A percentile compares a stretch with the other conserved stretches of the same genome.
phyloP scores from a whole-genome alignment of 2,888 invertebrate genomes.

The Limnephilus lunatus region DNA sequence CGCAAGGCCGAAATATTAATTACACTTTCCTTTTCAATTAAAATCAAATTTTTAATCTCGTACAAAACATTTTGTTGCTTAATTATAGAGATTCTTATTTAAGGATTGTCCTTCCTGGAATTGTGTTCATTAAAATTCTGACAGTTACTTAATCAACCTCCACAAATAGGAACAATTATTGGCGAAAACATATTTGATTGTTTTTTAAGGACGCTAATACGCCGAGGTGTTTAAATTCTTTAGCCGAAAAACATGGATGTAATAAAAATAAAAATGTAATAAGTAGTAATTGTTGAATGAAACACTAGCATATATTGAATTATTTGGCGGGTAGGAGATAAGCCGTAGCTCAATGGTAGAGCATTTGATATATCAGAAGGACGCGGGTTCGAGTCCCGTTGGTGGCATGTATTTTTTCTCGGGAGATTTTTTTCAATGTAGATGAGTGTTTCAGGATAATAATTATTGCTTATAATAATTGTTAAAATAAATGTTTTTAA shows the following conservation, averaged over 20 bases:
- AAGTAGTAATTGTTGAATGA: too few species aligned
- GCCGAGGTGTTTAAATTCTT: neutral
- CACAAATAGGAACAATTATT: slow-evolving; percentile 30
- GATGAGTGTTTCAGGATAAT: too few species aligned
- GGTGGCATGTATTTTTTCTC: too few species aligned
- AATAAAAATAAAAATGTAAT: too few species aligned
- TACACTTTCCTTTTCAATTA: slow-evolving; percentile 42
- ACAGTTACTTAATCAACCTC: slow-evolving; percentile 42
- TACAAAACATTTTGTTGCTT: neutral
- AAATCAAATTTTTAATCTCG: neutral
- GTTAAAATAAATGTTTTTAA: neutral
- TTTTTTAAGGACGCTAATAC: neutral
- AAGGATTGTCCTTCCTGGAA: slow-evolving; percentile 38
- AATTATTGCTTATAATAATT: too few species aligned
- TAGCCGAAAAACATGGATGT: neutral
- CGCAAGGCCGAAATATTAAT: slow-evolving; percentile 36
- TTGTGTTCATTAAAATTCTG: slow-evolving; percentile 35
- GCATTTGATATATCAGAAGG: too few species aligned
- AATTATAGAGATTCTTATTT: slow-evolving; percentile 33
- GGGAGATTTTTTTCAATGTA: too few species aligned
- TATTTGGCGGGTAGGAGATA: too few species aligned
- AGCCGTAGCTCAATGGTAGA: too few species aligned
- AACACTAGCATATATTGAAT: too few species aligned
- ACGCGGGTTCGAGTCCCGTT: too few species aligned
- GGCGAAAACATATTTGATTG: slow-evolving; percentile 1